Conservation (phyloP, 2,113 vertebrate species). For the Spilogale gracilis region DNA sequence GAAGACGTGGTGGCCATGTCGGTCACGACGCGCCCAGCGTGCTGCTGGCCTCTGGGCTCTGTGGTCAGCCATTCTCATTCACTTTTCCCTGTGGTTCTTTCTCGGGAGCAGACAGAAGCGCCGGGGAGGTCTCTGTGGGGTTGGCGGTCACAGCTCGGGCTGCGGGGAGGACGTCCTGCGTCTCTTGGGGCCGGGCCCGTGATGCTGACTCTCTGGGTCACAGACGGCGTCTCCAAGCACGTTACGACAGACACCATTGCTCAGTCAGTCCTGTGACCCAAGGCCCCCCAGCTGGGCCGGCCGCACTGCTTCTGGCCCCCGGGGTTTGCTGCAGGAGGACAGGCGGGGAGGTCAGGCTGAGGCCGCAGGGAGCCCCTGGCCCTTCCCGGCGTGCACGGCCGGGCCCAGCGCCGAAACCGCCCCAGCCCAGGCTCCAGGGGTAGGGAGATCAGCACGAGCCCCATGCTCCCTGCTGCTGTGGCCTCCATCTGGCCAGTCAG, state of each 20-base stretch:
- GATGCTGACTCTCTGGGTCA: background rate
- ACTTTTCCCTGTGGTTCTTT: background rate
- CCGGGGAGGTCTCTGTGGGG: background rate
- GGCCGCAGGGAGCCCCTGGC: background rate
- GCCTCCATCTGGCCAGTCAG: background rate
- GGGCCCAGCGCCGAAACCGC: too few relatives aligned
- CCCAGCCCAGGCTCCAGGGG: background rate
- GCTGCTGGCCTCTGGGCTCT: background rate
- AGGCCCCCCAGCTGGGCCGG: background rate
- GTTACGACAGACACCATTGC: background rate
- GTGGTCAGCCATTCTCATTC: background rate
- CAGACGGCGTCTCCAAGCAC: background rate
- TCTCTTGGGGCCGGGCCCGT: background rate
- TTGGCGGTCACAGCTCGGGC: background rate
- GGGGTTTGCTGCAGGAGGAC: background rate
- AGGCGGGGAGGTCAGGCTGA: background rate
- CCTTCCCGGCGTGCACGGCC: background rate
- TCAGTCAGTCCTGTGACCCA: rapidly evolving
- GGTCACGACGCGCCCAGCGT: rapidly evolving
- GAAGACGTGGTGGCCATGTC: background rate
- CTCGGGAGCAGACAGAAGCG: background rate
- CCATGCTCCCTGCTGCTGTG: background rate
- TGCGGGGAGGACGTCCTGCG: background rate
- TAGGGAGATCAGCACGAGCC: too few relatives aligned
- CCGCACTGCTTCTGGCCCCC: background rate